Percentiles rank a stretch among this genome's conserved stretches.
These are phyloP conservation scores for Stomorhina lunata DNA, from an alignment of 2,888 invertebrate species.

Conservation along the genomic window DNA sequence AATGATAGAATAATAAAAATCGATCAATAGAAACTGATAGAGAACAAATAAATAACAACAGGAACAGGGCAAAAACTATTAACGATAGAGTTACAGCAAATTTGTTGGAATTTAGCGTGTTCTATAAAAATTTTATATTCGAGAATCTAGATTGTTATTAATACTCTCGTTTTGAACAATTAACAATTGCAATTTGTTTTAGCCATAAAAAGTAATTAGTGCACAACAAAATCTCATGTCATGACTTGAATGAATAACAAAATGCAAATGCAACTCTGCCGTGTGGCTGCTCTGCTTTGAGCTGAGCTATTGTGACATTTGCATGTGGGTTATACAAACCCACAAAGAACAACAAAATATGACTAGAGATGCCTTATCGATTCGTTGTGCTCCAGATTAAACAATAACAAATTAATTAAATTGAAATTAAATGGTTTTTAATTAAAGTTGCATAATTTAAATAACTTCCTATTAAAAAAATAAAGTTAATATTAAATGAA, in stretches of 20 bases:
- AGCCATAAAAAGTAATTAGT: conserved; percentile 60
- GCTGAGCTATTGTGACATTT: not conserved
- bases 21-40: conserved; percentile 60
- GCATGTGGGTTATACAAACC: not conserved
- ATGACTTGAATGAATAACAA: too few species aligned
- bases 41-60: conserved; percentile 23
- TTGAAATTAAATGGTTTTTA: conserved; percentile 5
- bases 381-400: not conserved
- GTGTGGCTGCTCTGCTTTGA: not conserved
- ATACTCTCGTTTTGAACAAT: conserved; percentile 9
- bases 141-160: not conserved
- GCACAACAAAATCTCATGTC: conserved; percentile 67
- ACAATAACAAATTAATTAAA: conserved; percentile 7
- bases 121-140: not conserved
- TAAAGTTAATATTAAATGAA: too few species aligned
- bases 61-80: conserved; percentile 1
- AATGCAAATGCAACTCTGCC: conserved; percentile 23
- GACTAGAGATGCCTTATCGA: conserved; percentile 13
- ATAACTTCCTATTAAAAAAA: not conserved
- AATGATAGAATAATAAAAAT: conserved; percentile 18
- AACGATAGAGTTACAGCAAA: conserved; percentile 39
- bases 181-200: conserved; percentile 56
- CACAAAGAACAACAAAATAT: too few species aligned
- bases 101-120: conserved; percentile 31
- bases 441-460: not conserved